A percentile compares a stretch with the other conserved stretches of the same genome.
Conservation (phyloP, 2,113 vertebrate genomes). For the Lampris incognitus region DNA sequence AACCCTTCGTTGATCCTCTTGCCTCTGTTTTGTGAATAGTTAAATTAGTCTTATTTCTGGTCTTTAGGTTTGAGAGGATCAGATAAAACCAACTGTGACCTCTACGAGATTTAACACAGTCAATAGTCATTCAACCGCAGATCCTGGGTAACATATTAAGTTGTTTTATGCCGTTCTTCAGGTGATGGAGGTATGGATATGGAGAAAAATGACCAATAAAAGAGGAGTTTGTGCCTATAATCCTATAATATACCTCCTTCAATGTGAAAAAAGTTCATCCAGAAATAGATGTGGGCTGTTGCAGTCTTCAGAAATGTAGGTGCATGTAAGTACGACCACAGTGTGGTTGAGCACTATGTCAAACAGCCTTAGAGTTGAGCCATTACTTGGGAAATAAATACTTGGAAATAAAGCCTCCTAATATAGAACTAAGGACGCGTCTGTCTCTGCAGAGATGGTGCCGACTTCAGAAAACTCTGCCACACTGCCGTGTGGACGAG, state of each 20-base stretch:
- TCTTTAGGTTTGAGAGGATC: too few relatives aligned
- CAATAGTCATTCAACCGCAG: conserved; percentile 7
- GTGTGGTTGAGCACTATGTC: conserved; percentile 34
- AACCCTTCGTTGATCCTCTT: too few relatives aligned
- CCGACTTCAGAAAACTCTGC: neutral
- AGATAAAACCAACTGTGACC: neutral
- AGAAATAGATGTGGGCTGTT: neutral
- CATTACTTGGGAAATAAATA: neutral
- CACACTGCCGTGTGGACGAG: neutral
- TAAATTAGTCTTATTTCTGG: too few relatives aligned
- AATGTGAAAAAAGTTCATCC: neutral
- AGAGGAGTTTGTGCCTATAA: neutral
- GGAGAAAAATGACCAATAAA: neutral
- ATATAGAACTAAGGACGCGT: conserved; percentile 40
- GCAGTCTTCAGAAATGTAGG: conserved; percentile 26
- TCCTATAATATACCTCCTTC: conserved; percentile 6
- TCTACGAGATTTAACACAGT: neutral
- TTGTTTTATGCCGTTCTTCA: neutral
- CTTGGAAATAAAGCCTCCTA: conserved; percentile 26
- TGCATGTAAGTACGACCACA: conserved; percentile 37
- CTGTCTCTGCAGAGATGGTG: neutral
- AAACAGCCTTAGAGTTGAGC: conserved; percentile 27
- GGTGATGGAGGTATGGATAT: neutral
- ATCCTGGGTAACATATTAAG: neutral
- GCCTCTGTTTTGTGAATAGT: too few relatives aligned